A percentile compares a stretch with the other conserved stretches of the same genome.
Conservation (phyloP, 1,140 invertebrate genomes). For the Varroa destructor region DNA sequence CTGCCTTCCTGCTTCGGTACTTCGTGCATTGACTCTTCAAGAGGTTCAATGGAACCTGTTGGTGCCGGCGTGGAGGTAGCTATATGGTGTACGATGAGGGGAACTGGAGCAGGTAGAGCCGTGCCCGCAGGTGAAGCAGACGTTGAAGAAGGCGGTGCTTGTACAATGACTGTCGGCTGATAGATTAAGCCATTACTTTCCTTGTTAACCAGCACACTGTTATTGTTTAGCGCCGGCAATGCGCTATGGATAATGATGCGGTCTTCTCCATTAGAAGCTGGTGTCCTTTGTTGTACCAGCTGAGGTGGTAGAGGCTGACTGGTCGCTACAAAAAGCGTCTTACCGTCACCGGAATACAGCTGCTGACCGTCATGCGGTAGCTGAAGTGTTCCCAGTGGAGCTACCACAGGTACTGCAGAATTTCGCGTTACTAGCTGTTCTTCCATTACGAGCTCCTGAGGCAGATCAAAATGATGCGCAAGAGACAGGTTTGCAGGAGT, state of each 20-base stretch:
- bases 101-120: neutral
- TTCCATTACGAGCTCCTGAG: constrained; percentile 20
- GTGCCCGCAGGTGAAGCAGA: neutral
- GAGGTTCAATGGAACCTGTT: no score
- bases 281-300: neutral
- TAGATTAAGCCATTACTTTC: constrained; percentile 1
- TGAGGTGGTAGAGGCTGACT: neutral
- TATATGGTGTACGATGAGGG: neutral
- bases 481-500: constrained; percentile 12
- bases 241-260: neutral
- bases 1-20: no score
- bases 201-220: neutral
- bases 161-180: constrained; percentile 17
- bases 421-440: constrained; percentile 4
- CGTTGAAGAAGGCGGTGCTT: constrained; percentile 23
- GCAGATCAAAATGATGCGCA: constrained; percentile 23
- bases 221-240: neutral
- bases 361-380: no score
- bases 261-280: neutral
- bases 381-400: no score
- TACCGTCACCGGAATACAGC: no score
- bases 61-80: no score
- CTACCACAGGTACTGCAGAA: no score
- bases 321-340: neutral
- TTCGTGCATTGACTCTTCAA: no score